Conservation (phyloP, 37 sponge, comb jelly and placozoan genomes). For the Cliona cf. orientalis region DNA sequence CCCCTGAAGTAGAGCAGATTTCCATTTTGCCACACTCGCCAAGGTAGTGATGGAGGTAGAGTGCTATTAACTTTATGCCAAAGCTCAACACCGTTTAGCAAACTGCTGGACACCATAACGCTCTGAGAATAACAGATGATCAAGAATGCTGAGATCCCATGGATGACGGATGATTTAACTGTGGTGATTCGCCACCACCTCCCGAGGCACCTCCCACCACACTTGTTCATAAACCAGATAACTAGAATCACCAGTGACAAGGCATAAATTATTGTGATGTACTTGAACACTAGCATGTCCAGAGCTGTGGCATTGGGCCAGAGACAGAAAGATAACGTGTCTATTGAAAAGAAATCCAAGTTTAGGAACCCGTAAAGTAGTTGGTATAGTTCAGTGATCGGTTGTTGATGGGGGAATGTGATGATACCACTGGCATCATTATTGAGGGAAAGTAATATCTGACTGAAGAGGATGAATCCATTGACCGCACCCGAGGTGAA, state of each 20-base stretch:
- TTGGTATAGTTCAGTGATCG: too few species aligned
- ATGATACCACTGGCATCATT: too few species aligned
- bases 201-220: constrained; percentile 3
- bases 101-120: constrained; percentile 4
- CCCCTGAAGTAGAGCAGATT: constrained; percentile 15
- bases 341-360: too few species aligned
- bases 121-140: constrained; percentile 38
- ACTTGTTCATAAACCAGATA: constrained; percentile 22
- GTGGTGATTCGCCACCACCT: not conserved
- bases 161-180: constrained; percentile 1
- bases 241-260: not conserved
- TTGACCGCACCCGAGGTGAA: too few species aligned
- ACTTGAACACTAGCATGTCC: too few species aligned
- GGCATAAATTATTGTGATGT: not conserved
- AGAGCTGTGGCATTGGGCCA: too few species aligned
- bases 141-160: constrained; percentile 47
- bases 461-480: too few species aligned
- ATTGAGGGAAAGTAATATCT: too few species aligned
- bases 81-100: not conserved
- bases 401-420: too few species aligned
- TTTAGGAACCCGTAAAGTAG: too few species aligned
- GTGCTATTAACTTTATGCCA: not conserved
- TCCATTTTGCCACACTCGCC: constrained; percentile 31
- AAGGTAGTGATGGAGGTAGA: too few species aligned
- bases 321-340: too few species aligned